Conservation (phyloP, 2,113 vertebrate species). For the Phalacrocorax carbo region DNA sequence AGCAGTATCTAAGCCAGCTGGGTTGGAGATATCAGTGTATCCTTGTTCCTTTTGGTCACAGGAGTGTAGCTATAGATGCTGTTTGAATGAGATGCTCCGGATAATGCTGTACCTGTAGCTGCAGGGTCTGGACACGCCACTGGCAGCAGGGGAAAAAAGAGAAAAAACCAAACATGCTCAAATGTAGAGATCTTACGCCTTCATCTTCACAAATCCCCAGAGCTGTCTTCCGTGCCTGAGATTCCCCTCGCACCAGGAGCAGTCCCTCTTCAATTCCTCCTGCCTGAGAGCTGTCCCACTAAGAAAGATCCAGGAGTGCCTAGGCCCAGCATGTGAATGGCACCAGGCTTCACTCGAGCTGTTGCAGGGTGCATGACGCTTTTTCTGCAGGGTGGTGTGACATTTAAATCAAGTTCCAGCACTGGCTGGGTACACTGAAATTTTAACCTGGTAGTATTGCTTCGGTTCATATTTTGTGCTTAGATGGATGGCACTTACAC, state of each 20-base stretch:
- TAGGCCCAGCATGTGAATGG: not conserved
- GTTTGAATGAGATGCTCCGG: not conserved
- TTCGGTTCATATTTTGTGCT: not conserved
- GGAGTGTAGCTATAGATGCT: not conserved
- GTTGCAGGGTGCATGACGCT: not conserved
- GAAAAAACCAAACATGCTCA: not conserved
- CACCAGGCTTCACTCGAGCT: not conserved
- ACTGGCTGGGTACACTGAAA: not conserved
- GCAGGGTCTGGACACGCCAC: not conserved
- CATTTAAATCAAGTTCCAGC: not conserved
- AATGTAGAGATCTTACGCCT: not conserved
- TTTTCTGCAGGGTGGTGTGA: not conserved
- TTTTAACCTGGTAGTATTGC: accelerated
- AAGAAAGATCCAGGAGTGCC: not conserved
- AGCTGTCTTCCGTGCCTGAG: not conserved
- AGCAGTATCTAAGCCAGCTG: not conserved
- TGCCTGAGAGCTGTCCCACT: not conserved
- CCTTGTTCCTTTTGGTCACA: not conserved
- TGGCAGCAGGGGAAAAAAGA: not conserved
- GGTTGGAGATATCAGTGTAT: not conserved
- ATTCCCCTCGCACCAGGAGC: not conserved
- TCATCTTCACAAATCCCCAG: not conserved
- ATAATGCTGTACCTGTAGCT: not conserved
- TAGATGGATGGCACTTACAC: not conserved
- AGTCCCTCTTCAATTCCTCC: not conserved